Base-by-base conservation (phyloP, 2,113 vertebrate genomes). In the Ochotona princeps region DNA sequence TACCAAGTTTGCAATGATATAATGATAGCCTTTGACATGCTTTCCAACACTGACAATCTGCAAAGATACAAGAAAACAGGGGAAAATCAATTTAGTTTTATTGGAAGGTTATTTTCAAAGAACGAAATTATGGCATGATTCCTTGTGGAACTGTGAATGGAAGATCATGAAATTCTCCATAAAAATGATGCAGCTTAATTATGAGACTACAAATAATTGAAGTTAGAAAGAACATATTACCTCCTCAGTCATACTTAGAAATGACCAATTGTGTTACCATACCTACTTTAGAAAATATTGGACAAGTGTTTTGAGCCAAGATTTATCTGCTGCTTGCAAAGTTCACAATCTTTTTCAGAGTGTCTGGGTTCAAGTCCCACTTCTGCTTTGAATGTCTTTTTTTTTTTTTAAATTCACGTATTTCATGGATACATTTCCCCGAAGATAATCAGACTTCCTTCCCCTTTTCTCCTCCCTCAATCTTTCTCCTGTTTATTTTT, bases 1-100 rank as follows among this genome's bases (percentile, higher is more conserved):
- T 98, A 99, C 99, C 99, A 99, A 98, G 97, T 99, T 99, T 97
- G 99, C 99, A 83, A 99, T 97, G 98, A 99, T 99, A 98, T 99
- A 99, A 98, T 99, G 99, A 97, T 99, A 99, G 95, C 99, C 99
- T 98, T 99, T 99, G 60, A 99, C 99, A 91, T 99, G 99, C 95
- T 99, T 99, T 87, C 99, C 99, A 97, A 99, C 99, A 91, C 99
- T 99, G 90, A 99, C 99, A 86, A 99, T 99, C 99, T 99, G 97
- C 72, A 72, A 94, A 95, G 95, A 94, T 93, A 95, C 92, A 97
- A 83, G 76, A 18, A 80, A 96, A 95, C 76, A 91, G 72, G 13
- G 96, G 32, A 87, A 70, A 95, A 86, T 70, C 51, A 78, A 74
- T 38, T 79, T 51, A 57, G 88, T 35, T 51, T 92, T 83, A 97